These are phyloP conservation scores for Trypoxylon attenuatum DNA, from an alignment of 2,888 invertebrate species.

Conservation along the genomic window DNA sequence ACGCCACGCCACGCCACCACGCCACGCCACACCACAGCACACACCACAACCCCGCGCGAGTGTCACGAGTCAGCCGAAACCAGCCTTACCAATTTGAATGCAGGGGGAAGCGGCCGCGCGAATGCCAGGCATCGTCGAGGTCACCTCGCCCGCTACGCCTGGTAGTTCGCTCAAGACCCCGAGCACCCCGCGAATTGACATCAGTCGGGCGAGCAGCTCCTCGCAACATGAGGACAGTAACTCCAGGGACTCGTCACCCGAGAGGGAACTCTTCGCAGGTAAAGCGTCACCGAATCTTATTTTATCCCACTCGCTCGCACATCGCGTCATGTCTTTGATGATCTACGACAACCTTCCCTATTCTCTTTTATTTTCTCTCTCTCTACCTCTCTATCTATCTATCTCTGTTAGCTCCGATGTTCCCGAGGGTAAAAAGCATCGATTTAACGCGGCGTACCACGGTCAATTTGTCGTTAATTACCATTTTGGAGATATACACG, in stretches of 20 bases:
- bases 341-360: too few species aligned
- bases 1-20: not conserved
- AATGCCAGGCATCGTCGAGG: conserved; percentile 76
- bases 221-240: conserved; percentile 87
- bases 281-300: not conserved
- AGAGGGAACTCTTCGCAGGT: conserved; percentile 86
- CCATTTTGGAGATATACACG: not conserved
- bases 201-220: conserved; percentile 91
- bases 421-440: not conserved
- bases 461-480: not conserved
- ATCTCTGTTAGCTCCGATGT: not conserved
- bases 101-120: conserved; percentile 69
- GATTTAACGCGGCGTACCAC: not conserved
- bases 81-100: conserved; percentile 59
- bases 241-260: conserved; percentile 86
- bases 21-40: conserved; percentile 12
- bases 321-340: not conserved
- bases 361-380: not conserved
- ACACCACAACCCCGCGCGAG: conserved; percentile 31
- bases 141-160: conserved; percentile 70
- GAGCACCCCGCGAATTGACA: conserved; percentile 89
- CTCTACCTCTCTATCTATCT: not conserved
- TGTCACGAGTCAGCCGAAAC: conserved; percentile 46
- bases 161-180: conserved; percentile 78
- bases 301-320: not conserved